These are phyloP conservation scores for Galendromus occidentalis DNA, from an alignment of 1,140 invertebrate genomes.

Conservation along the genomic window DNA sequence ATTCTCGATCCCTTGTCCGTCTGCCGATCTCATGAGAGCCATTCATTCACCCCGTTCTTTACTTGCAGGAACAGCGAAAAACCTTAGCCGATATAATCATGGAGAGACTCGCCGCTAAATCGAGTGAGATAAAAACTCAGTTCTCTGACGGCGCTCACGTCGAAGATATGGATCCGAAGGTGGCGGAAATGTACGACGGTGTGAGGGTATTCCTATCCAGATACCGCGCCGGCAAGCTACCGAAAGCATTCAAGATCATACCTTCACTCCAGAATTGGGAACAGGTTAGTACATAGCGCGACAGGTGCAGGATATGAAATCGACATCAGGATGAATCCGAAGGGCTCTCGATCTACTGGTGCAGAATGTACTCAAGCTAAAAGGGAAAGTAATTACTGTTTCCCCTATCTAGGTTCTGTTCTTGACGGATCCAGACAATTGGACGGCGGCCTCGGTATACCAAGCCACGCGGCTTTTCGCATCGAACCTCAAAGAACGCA, in stretches of 20 bases:
- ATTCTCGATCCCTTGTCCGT: neutral
- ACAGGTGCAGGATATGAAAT: too few species aligned
- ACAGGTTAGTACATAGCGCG: conserved; percentile 34
- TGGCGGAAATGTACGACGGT: conserved; percentile 63
- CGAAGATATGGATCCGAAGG: conserved; percentile 17
- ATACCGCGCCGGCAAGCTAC: conserved; percentile 86
- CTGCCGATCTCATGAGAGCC: neutral
- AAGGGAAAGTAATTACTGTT: neutral
- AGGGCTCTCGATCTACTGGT: neutral
- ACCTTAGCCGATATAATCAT: conserved; percentile 73
- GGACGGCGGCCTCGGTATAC: conserved; percentile 83
- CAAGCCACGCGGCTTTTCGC: conserved; percentile 81
- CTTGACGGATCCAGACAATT: conserved; percentile 45
- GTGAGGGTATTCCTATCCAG: conserved; percentile 61
- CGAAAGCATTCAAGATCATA: conserved; percentile 94
- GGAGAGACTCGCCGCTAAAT: conserved; percentile 78
- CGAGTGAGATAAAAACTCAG: conserved; percentile 65
- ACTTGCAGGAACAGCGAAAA: conserved; percentile 39
- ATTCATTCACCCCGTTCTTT: conserved; percentile 12
- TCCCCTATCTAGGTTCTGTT: conserved; percentile 45
- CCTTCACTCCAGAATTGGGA: conserved; percentile 88
- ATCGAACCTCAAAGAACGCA: conserved; percentile 31
- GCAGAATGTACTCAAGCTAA: conserved; percentile 12
- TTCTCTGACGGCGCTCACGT: conserved; percentile 44
- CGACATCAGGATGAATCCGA: neutral